Base-by-base conservation (phyloP, 2,888 invertebrate genomes). In the Linhomoeus sp. region DNA sequence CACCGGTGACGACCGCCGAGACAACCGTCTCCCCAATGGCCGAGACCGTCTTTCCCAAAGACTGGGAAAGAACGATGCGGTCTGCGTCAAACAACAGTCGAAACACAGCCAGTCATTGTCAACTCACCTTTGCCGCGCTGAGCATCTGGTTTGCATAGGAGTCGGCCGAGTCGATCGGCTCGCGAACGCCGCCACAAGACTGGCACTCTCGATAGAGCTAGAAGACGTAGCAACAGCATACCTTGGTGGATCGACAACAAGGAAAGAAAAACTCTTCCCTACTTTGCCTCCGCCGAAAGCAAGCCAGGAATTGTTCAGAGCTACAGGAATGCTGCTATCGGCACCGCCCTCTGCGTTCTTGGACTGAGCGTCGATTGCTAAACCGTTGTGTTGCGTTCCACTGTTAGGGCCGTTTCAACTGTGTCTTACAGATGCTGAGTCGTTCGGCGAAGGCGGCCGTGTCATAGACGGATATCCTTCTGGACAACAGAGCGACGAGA, bases 71-170 rank as follows among this genome's bases (percentile, higher is more conserved):
- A 45, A 26, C 39, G 25, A 45, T 35, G 24, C 19, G 19, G 19
- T 20, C 35, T 46, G 24, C 43, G 43, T 5, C 44, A 38, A 43
- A 45, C 9, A 33, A 33, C 35, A 12, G 35, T 42, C 15, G 36
- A 38, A 41, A 41, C 44, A 19, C 44, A 45, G 19, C 44, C 33
- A 36, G 7, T 20, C 29, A 24, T 33, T 37, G 29, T 45, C 26
- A 33, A 19, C 45, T 36, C 50, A 69, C 69, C 64, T 69, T 70
- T 39, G 69, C 67, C 45, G 67, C 69, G 55, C 60, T 67, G 50
- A 70, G 65, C 41, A 70, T 62, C 36, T 69, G 68, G 43, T 66
- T 67, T 46, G 69, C 64, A 51, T 68, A 68, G n/a, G 66, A 65
- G 54, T 65, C 63, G n/a, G 36, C 17, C 19, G 60, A 58, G 20